Evolutionary conservation across 2,888 invertebrate species (phyloP).

Genomic region (Diplolepis rosae): DNA sequence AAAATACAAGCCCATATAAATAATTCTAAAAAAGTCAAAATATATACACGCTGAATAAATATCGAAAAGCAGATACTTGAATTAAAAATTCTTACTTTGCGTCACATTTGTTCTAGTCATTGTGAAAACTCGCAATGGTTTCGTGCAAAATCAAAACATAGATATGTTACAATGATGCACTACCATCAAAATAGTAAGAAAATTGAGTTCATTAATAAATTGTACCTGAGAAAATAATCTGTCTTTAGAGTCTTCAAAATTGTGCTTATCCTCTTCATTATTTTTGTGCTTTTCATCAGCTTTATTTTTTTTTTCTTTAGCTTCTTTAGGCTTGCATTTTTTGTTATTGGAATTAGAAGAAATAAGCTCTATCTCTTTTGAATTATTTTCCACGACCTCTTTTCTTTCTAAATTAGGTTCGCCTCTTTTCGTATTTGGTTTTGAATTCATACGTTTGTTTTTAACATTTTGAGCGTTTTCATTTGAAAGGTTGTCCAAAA

Average conservation of each 20-base stretch:
- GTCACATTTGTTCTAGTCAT: background rate
- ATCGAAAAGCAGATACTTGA: background rate
- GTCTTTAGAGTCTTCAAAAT: constrained; percentile 54
- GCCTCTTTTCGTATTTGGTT: constrained; percentile 46
- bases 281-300: constrained; percentile 68
- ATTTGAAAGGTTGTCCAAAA: constrained; percentile 19
- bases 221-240: constrained; percentile 60
- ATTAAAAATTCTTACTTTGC: background rate
- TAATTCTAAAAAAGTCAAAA: background rate
- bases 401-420: constrained; percentile 32
- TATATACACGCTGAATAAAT: background rate
- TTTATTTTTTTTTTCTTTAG: constrained; percentile 70
- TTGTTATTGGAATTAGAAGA: background rate
- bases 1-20: no score
- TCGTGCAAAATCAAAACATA: constrained; percentile 18
- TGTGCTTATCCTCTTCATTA: constrained; percentile 54
- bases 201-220: constrained; percentile 41
- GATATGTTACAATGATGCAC: constrained; percentile 33
- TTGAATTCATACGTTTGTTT: constrained; percentile 1
- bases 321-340: constrained; percentile 31
- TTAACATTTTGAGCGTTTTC: constrained; percentile 22
- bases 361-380: constrained; percentile 1
- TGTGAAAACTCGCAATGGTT: background rate
- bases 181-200: constrained; percentile 28
- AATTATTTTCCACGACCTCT: constrained; percentile 33